Evolutionary conservation across 2,113 vertebrate genomes (phyloP), one percentile per base, ranked within the genome.

Genomic region (Notarius quadriscutis): DNA sequence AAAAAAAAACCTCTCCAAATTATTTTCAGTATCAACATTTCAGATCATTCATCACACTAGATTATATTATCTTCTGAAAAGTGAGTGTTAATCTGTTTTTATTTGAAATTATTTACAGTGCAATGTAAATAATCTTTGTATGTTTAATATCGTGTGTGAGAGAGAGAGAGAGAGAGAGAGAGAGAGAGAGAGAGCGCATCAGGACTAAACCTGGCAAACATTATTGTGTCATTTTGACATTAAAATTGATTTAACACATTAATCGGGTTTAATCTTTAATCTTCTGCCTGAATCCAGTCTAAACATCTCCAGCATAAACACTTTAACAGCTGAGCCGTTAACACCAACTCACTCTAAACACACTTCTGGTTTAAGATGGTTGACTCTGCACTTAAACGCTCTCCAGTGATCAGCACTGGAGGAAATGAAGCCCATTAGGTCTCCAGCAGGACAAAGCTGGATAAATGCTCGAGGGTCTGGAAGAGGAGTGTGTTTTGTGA

Each of bases 311-410:
- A 65, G n/a, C 48, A 51, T 41, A 25, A 15, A 25, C 5, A 10
- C 18, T 20, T 60, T 20, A 71, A 11, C 7, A 69, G 5, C n/a
- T 8, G n/a, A 71, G 48, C 7, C 50, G 22, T 69, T 57, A 55
- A 27, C 53, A 74, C 20, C 9, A 27, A 14, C 18, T 8, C 17
- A 7, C 25, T 41, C 27, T 22, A 7, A 34, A 48, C 34, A 17
- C 60, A 17, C 62, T 22, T 48, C 22, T 12, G 53, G 22, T n/a
- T 82, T 20, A 30, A 87, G 65, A 22, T 27, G 57, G 20, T 82
- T 74, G 55, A 87, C 60, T 81, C 53, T 78, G n/a, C 51, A 25
- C 62, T 86, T 51, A 69, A 78, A 65, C 34, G 55, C 27, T 25
- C 71, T 62, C 60, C 5, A 8, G 22, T 27, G 30, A 63, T n/a